Conservation (phyloP, 2,113 vertebrate genomes). For the Leptobrachium ailaonicum region DNA sequence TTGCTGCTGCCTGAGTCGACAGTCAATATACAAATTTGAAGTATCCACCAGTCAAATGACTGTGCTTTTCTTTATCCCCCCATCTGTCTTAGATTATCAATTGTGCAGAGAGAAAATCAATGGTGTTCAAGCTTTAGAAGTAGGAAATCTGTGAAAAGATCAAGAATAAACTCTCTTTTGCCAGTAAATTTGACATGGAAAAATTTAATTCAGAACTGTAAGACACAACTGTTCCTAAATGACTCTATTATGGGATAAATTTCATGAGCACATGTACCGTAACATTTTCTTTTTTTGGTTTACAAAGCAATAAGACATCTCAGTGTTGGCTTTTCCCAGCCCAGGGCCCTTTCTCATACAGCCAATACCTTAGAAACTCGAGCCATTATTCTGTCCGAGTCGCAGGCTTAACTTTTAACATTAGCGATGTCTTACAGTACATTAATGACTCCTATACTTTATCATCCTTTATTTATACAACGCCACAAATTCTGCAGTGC, state of each 20-base stretch:
- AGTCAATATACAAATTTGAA: conserved; percentile 45
- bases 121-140: conserved; percentile 28
- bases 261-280: neutral
- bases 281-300: neutral
- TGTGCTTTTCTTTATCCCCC: conserved; percentile 34
- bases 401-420: too few relatives aligned
- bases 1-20: conserved; percentile 32
- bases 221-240: neutral
- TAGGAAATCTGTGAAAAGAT: conserved; percentile 42
- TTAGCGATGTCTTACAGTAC: too few relatives aligned
- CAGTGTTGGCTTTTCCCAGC: neutral
- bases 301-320: neutral
- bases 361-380: too few relatives aligned
- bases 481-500: too few relatives aligned
- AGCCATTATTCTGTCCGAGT: too few relatives aligned
- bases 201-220: neutral
- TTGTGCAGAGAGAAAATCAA: conserved; percentile 41
- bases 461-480: too few relatives aligned
- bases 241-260: conserved; percentile 6
- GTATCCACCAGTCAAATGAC: conserved; percentile 4
- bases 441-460: too few relatives aligned
- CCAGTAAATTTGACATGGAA: conserved; percentile 30
- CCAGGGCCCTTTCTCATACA: too few relatives aligned
- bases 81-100: conserved; percentile 16
- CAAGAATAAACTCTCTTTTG: conserved; percentile 52